Percentiles rank a stretch among this genome's conserved stretches.
Evolutionary conservation across 2,888 invertebrate species (phyloP).

Genomic region (Chironomus tentans): DNA sequence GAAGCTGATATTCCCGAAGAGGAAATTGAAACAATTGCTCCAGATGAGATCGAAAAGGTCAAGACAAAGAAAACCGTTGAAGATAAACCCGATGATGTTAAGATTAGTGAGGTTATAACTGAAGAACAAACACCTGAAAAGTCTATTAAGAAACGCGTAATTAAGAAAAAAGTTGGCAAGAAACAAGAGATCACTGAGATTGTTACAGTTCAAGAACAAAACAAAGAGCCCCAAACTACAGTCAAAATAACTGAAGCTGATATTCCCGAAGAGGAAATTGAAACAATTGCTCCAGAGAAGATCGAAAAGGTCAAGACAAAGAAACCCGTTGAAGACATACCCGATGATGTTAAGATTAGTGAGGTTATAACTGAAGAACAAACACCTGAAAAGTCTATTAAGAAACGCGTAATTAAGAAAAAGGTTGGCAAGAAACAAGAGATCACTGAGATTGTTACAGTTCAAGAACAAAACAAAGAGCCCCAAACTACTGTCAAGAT

Average conservation of each 20-base stretch:
- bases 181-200: constrained; percentile 42
- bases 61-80: constrained; percentile 28
- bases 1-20: constrained; percentile 37
- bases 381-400: constrained; percentile 32
- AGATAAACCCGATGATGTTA: constrained; percentile 36
- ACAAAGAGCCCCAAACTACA: constrained; percentile 42
- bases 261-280: constrained; percentile 33
- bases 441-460: constrained; percentile 40
- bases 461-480: constrained; percentile 39
- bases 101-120: constrained; percentile 30
- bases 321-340: constrained; percentile 32
- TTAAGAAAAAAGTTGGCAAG: constrained; percentile 36
- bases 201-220: constrained; percentile 38
- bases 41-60: neutral
- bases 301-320: constrained; percentile 17
- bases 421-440: constrained; percentile 42
- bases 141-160: constrained; percentile 34
- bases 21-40: constrained; percentile 21
- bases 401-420: constrained; percentile 37
- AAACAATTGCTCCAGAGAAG: neutral
- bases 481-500: constrained; percentile 43
- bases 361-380: constrained; percentile 33
- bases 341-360: constrained; percentile 34
- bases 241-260: constrained; percentile 40
- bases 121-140: constrained; percentile 33